Base-by-base conservation (phyloP, 1,140 invertebrate genomes). In the Eumeta japonica region DNA sequence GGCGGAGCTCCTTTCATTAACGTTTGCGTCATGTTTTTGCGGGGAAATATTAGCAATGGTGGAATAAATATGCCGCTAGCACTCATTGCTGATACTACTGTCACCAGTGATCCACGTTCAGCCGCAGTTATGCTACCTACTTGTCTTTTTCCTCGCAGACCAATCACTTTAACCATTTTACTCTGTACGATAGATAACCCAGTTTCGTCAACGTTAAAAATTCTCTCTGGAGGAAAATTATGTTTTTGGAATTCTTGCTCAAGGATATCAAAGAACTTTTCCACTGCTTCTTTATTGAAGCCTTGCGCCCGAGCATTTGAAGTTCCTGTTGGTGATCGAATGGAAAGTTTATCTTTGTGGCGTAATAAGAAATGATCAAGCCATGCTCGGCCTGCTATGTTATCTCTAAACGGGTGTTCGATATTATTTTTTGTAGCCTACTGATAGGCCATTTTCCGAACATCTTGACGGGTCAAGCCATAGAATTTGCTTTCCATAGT, bases 141-240 rank as follows among this genome's bases (percentile, higher is more conserved):
- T 37, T 67, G 66, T 19, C 41, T 45, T 44, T 62, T 60, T 1
- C 55, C 52, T 48, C 43, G 50, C 13, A 16, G 15, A 2, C 35
- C 56, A 18, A 70, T 39, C 3, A 65, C 39, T 44, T 55, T 16
- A 12, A 44, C 35, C 36, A 53, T 48, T 37, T 55, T 62, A 18
- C 30, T 50, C 41, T 59, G 57, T 9, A 62, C 59, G 7, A 56
- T 43, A 10, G 50, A 41, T 0, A 66, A 13, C 33, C 59, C 60
- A 2, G 51, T 55, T 45, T 67, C 62, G 31, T 67, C 57, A 3
- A 66, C 56, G 47, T 66, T 70, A 37, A 52, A 70, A 20, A 70
- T 53, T 32, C 53, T 35, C 4, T 52, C 41, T 35, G 53, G 28
- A 36, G 47, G 30, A 50, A 39, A 62, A 13, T 52, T 50, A 28